A percentile compares a stretch with the other conserved stretches of the same genome.
These are phyloP conservation scores for Nyctibius grandis DNA, from an alignment of 2,797 vertebrate species.

Conservation along the genomic window DNA sequence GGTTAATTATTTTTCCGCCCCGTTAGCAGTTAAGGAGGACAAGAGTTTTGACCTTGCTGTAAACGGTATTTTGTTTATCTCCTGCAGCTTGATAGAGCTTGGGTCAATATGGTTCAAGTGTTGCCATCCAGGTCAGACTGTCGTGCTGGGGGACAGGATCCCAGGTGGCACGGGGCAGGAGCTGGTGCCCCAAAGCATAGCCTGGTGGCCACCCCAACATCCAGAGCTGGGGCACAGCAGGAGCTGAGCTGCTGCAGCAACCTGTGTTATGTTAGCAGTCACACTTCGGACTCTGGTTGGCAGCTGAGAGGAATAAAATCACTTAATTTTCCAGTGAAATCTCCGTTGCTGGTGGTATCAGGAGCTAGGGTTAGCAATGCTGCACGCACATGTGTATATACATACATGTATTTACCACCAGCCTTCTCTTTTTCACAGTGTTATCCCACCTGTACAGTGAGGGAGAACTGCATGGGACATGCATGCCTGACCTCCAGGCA, in stretches of 20 bases:
- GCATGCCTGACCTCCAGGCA: not conserved
- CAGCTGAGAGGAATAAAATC: not conserved
- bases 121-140: not conserved
- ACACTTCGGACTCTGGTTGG: not conserved
- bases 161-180: not conserved
- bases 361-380: not conserved
- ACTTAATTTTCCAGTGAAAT: not conserved
- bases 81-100: not conserved
- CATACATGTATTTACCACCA: not conserved
- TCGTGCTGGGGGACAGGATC: not conserved
- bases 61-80: not conserved
- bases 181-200: not conserved
- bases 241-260: not conserved
- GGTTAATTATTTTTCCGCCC: not conserved
- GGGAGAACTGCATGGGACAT: not conserved
- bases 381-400: not conserved
- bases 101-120: not conserved
- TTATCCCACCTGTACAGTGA: not conserved
- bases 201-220: not conserved
- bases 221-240: fast-evolving
- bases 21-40: not conserved
- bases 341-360: not conserved
- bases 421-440: not conserved
- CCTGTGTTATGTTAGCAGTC: not conserved
- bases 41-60: conserved; percentile 1